Base-by-base conservation (phyloP, 2,113 vertebrate species). In the Taurulus bubalis region DNA sequence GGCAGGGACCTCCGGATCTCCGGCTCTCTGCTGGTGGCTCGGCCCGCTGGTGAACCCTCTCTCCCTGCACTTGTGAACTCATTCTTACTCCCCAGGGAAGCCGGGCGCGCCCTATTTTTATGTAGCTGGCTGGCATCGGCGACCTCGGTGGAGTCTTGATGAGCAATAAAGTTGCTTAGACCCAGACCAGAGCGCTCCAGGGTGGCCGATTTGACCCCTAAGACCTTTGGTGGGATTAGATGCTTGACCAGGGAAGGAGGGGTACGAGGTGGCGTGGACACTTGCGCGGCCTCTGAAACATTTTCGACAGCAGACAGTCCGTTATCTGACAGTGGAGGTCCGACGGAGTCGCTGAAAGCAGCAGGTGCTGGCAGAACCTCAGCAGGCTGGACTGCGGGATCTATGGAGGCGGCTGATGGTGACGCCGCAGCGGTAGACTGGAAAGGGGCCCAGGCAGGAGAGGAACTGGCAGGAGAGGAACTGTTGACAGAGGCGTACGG, bases 201-300 rank as follows among this genome's bases (percentile, higher is more conserved):
- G 10, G 96, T 95, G 78, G 95, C 96, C 53, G 96, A 96, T 92
- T 97, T 98, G 71, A 96, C 93, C 70, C 79, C 67, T 1, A 14
- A 22, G 8, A 34, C 42, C 30, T 53, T 89, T 53, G 86, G 70
- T 4, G 87, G 58, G 26, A 71, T 80, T 24, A 53, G 59, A 20
- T 83, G 66, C 49, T 81, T 88, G 53, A 81, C 28, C 22, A 56
- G 6, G 0, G 24, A 22, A 15, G 86, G 59, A 62, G 86, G 53
- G 18, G 66, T 79, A 0, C 6, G 20, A 81, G 68, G 58, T 8
- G 77, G 65, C 2, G 28, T 30, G 18, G 5, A 36, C n/a, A 4
- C 15, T 15, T 34, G 28, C 15, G 47, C 6, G 34, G 14, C 14
- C 30, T 12, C 68, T 55, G 42, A 63, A 49, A n/a, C 70, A 24